Base-by-base conservation (phyloP, 1,140 invertebrate genomes). In the Ladona fulva region DNA sequence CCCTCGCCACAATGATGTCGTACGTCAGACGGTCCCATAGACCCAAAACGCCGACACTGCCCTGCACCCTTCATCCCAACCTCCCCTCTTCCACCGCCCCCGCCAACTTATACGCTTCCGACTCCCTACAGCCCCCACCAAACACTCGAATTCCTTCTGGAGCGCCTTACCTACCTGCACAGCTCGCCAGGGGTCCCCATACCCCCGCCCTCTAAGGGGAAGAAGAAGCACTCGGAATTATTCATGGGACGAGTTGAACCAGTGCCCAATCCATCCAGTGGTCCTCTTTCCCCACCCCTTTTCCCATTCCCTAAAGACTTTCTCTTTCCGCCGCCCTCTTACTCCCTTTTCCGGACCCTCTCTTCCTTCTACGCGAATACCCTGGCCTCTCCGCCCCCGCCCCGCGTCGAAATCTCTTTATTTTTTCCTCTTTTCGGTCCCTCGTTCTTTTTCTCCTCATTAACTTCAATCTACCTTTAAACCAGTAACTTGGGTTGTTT, bases 231-330 rank as follows among this genome's bases (percentile, higher is more conserved):
- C 52, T 66, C 52, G 52, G 52, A 66, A 66, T 66, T 66, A 66
- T 66, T 66, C 52, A 66, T 66, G 52, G 52, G 52, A 66, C 52
- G 52, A 66, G 52, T 66, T 66, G 52, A 66, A 66, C 52, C 52
- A 19, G 52, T 6, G 16, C 52, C 52, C 52, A 66, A 66, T 66
- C 52, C 52, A 66, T 22, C 52, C 29, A 37, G 3, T 37, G 29
- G 29, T 37, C 29, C 52, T 66, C 44, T 52, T 19, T 19, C 10
- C 44, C 44, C 44, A 52, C 19, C 44, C 44, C 44, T 19, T 52
- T 52, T 52, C 52, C 52, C 52, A 3, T 3, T 66, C 52, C 52
- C 52, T 66, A 5, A 16, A 66, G 14, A 66, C n/a, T 19, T 66
- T 66, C 52, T 66, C n/a, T 22, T 22, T 66, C 52, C 52, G 1